Evolutionary conservation across 2,888 invertebrate genomes (phyloP).

Genomic region (Apamea anceps): DNA sequence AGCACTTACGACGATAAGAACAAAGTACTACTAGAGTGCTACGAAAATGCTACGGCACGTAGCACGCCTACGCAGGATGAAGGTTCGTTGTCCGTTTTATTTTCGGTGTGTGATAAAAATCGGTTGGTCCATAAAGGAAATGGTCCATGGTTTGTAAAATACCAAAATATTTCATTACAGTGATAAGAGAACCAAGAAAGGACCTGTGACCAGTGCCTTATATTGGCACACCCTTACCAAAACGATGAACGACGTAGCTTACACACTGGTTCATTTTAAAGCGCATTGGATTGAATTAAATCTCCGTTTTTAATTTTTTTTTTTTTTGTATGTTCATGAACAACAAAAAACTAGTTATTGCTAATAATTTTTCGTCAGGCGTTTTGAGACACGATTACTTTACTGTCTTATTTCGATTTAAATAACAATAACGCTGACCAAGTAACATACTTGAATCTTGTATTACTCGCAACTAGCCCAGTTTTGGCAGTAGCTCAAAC

Average conservation of each 20-base stretch:
- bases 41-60: slow-evolving; percentile 27
- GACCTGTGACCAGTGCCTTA: too few relatives aligned
- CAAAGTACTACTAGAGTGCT: neutral
- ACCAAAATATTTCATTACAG: too few relatives aligned
- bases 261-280: neutral
- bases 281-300: neutral
- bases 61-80: slow-evolving; percentile 26
- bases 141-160: neutral
- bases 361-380: neutral
- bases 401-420: neutral
- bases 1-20: neutral
- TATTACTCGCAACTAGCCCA: neutral
- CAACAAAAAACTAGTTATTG: neutral
- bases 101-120: neutral
- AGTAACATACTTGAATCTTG: neutral
- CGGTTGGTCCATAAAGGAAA: too few relatives aligned
- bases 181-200: neutral
- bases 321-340: neutral
- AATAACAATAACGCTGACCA: neutral
- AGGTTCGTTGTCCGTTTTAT: neutral
- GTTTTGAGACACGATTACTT: neutral
- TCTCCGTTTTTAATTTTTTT: neutral
- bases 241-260: neutral
- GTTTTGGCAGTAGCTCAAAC: neutral
- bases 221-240: neutral